These are phyloP conservation scores for Dasypus novemcinctus DNA, from an alignment of 2,113 vertebrate species.

Conservation along the genomic window DNA sequence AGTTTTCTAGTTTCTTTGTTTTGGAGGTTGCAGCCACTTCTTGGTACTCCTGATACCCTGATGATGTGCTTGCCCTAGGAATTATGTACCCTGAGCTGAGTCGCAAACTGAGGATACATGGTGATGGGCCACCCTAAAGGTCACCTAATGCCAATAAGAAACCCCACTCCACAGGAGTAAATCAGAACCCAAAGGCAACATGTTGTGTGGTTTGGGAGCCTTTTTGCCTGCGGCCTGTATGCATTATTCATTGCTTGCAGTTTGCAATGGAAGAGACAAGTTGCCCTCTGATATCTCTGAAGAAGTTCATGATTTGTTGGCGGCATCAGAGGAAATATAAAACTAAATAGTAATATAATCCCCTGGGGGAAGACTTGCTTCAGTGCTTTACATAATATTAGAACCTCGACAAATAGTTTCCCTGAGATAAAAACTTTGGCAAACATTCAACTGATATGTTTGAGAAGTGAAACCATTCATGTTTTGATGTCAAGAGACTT, in stretches of 20 bases:
- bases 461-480: slow-evolving; percentile 78
- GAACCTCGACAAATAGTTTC: slow-evolving; percentile 78
- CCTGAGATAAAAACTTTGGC: slow-evolving; percentile 79
- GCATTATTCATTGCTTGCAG: slow-evolving; percentile 79
- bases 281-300: slow-evolving; percentile 77
- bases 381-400: slow-evolving; percentile 77
- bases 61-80: background rate
- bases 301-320: slow-evolving; percentile 81
- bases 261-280: slow-evolving; percentile 77
- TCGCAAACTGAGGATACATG: background rate
- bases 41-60: background rate
- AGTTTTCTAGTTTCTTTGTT: background rate
- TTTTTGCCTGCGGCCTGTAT: slow-evolving; percentile 21
- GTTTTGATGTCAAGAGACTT: slow-evolving; percentile 73
- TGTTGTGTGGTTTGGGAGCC: background rate
- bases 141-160: background rate
- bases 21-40: background rate
- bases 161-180: background rate
- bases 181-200: slow-evolving; percentile 5
- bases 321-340: slow-evolving; percentile 80
- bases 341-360: slow-evolving; percentile 81
- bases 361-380: slow-evolving; percentile 57
- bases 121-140: background rate
- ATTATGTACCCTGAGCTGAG: background rate
- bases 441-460: slow-evolving; percentile 79